Evolutionary conservation across 2,113 vertebrate genomes (phyloP).

Genomic region (Aegithalos caudatus): DNA sequence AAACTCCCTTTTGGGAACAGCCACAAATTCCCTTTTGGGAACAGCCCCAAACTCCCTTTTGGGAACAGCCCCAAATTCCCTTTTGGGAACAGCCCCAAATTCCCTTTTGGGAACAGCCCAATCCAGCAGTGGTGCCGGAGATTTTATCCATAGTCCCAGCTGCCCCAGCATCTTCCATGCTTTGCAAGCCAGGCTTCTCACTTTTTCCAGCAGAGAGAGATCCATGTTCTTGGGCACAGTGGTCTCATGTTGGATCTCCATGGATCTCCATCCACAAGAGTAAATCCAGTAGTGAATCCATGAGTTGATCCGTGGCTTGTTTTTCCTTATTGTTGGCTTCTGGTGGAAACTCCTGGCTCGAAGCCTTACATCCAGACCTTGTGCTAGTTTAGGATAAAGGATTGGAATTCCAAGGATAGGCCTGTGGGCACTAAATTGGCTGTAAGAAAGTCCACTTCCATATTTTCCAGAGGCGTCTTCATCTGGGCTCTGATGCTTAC

Average conservation of each 20-base stretch:
- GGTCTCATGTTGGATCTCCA: not conserved
- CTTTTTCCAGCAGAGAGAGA: not conserved
- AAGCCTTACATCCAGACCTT: not conserved
- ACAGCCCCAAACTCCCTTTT: not conserved
- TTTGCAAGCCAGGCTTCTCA: not conserved
- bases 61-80: not conserved
- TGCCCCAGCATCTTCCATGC: fast-evolving
- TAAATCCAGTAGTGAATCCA: fast-evolving
- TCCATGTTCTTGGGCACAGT: not conserved
- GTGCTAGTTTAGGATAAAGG: not conserved
- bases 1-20: no score
- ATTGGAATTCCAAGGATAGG: not conserved
- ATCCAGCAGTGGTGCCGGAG: not conserved
- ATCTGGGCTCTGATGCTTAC: not conserved
- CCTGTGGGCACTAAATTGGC: not conserved
- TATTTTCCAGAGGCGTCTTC: not conserved
- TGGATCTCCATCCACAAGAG: not conserved
- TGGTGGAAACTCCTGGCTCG: fast-evolving
- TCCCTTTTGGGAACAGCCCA: not conserved
- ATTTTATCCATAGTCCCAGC: not conserved
- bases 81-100: no score
- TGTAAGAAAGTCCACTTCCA: not conserved
- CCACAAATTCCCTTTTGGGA: not conserved
- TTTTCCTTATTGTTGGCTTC: not conserved
- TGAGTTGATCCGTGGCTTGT: not conserved